Percentiles rank a stretch among this genome's conserved stretches.
phyloP scores from a whole-genome alignment of 2,888 invertebrate genomes.

The Epirrhoe alternata region DNA sequence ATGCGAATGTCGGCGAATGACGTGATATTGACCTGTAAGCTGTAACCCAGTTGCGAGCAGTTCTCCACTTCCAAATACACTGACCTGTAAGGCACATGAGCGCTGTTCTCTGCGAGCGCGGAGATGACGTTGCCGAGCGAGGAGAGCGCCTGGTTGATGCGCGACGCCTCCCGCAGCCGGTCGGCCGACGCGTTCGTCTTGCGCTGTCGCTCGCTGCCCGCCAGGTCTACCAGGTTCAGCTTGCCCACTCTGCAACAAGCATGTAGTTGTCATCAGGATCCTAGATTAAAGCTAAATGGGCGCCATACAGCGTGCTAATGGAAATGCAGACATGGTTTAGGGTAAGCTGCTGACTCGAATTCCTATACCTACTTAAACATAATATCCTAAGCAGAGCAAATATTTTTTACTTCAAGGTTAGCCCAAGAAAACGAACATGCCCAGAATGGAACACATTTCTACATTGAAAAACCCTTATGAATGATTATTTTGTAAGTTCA shows the following conservation, averaged over 20 bases:
- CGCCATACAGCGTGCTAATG: too few relatives aligned
- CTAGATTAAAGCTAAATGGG: background rate
- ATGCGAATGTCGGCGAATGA: too few relatives aligned
- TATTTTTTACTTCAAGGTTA: too few relatives aligned
- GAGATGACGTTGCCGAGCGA: slow-evolving; percentile 99
- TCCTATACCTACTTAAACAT: too few relatives aligned
- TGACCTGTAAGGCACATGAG: slow-evolving; percentile 95
- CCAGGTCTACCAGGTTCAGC: slow-evolving; percentile 98
- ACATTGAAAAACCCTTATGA: too few relatives aligned
- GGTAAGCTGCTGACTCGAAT: too few relatives aligned
- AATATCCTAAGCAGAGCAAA: too few relatives aligned
- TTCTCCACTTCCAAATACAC: background rate
- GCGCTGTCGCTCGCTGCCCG: slow-evolving; percentile 98
- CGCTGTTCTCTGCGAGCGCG: slow-evolving; percentile 96
- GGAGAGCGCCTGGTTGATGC: slow-evolving; percentile 98
- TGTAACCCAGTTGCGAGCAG: background rate
- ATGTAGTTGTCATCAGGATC: background rate
- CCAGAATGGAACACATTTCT: too few relatives aligned
- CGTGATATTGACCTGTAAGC: background rate
- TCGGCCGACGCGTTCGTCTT: slow-evolving; percentile 98
- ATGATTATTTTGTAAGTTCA: too few relatives aligned
- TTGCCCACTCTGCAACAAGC: slow-evolving; percentile 91
- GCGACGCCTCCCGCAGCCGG: slow-evolving; percentile 97
- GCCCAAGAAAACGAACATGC: too few relatives aligned
- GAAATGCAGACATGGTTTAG: too few relatives aligned